Evolutionary conservation across 2,113 vertebrate species (phyloP).

Genomic region (zebrafish (Danio rerio)): DNA sequence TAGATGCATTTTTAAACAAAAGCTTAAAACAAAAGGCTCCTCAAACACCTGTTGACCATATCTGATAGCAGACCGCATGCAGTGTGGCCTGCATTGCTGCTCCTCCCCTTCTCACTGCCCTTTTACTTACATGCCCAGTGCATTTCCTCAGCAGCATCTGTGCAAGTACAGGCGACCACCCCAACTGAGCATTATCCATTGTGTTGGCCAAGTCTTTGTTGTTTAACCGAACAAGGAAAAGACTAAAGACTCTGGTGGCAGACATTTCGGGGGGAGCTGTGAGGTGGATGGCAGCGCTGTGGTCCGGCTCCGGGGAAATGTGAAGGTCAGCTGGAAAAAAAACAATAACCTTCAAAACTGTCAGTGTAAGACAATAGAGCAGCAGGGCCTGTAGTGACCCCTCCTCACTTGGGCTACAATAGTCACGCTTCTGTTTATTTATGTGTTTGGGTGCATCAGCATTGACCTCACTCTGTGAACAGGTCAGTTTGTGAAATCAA

Average conservation of each 20-base stretch:
- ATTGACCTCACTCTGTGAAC: conserved; percentile 34
- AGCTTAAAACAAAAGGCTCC: conserved; percentile 28
- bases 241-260: conserved; percentile 15
- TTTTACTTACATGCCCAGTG: conserved; percentile 3
- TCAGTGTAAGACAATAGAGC: conserved; percentile 47
- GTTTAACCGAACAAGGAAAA: conserved; percentile 35
- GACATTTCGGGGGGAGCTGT: conserved; percentile 16
- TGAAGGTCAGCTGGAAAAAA: conserved; percentile 59
- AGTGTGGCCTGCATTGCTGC: conserved; percentile 31
- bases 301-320: conserved; percentile 47
- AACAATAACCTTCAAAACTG: conserved; percentile 51
- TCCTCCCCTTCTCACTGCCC: conserved; percentile 9
- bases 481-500: conserved; percentile 24
- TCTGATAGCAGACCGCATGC: conserved; percentile 34
- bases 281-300: conserved; percentile 42
- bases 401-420: not conserved
- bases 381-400: conserved; percentile 18
- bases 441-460: conserved; percentile 45
- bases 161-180: conserved; percentile 20
- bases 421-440: conserved; percentile 48
- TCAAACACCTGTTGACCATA: not conserved
- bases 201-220: conserved; percentile 41
- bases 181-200: conserved; percentile 40
- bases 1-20: not conserved
- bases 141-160: conserved; percentile 31